Evolutionary conservation across 2,888 invertebrate species (phyloP).

Genomic region (Pyrocoelia pectoralis): DNA sequence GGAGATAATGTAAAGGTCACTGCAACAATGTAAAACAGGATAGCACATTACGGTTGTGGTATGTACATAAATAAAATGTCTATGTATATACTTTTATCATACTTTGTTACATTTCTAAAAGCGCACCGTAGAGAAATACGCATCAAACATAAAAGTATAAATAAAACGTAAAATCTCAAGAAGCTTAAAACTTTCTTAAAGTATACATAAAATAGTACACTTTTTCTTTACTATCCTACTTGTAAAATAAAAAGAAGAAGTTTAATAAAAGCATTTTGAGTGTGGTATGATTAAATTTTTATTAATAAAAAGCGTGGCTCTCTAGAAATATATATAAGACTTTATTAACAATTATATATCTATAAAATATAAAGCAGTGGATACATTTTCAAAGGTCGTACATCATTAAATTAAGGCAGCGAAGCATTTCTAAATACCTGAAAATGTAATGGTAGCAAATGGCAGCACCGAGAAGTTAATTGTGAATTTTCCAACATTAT

Average conservation of each 20-base stretch:
- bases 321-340: neutral
- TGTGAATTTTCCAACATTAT: conserved; percentile 4
- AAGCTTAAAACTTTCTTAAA: neutral
- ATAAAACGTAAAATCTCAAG: neutral
- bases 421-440: conserved; percentile 15
- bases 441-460: conserved; percentile 11
- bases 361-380: neutral
- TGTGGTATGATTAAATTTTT: conserved; percentile 4
- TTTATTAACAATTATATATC: conserved; percentile 7
- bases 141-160: neutral
- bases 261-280: neutral
- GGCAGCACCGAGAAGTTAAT: conserved; percentile 8
- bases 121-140: no score
- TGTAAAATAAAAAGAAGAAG: neutral
- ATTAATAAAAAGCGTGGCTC: neutral
- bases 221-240: neutral
- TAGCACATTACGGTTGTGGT: no score
- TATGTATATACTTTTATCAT: no score
- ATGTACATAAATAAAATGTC: no score
- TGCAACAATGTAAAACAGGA: no score
- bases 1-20: no score
- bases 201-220: neutral
- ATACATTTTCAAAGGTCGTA: conserved; percentile 2
- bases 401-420: conserved; percentile 18
- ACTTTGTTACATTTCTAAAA: no score